Base-by-base conservation (phyloP, 1,140 invertebrate genomes). In the Vanessa atalanta region DNA sequence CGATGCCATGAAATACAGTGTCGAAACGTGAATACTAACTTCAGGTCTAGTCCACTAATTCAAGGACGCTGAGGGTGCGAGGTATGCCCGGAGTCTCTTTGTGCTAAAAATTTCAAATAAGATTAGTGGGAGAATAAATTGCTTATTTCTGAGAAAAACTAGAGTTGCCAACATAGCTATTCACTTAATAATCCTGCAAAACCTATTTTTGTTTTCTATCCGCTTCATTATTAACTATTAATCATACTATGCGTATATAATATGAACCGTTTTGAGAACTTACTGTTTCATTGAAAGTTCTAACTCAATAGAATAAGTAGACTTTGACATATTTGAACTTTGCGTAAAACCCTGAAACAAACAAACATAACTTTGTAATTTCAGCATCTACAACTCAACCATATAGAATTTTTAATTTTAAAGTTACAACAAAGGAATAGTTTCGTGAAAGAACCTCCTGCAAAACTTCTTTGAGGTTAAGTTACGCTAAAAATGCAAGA, bases 381-480 rank as follows among this genome's bases (percentile, higher is more conserved):
- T 53, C n/a, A 53, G 50, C 20, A 1, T 6, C 26, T 53, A n/a
- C n/a, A n/a, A 16, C 51, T 53, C 51, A 53, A 53, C 16, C n/a
- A n/a, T 15, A 16, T 53, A 16, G n/a, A 15, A 53, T 53, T 53
- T 53, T 53, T 66, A 66, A 66, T 66, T 66, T 66, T 31, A 66
- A 66, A 51, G 9, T 66, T 66, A 20, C 37, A 11, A 66, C 47
- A 66, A 53, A 66, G 65, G 20, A 66, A 66, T 66, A 66, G 65
- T 51, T 64, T 47, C 16, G 20, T n/a, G 15, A 23, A n/a, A 66
- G 48, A 66, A 64, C 31, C 65, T 51, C 48, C 48, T 66, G 23
- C n/a, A 13, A 15, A 66, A 66, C 20, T 66, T 51, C 65, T 66
- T 66, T 66, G 65, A 66, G 48, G 65, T 66, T 51, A 53, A 66